Base-by-base conservation (phyloP, 23 tunicate genomes). In the Halocynthia roretzi region DNA sequence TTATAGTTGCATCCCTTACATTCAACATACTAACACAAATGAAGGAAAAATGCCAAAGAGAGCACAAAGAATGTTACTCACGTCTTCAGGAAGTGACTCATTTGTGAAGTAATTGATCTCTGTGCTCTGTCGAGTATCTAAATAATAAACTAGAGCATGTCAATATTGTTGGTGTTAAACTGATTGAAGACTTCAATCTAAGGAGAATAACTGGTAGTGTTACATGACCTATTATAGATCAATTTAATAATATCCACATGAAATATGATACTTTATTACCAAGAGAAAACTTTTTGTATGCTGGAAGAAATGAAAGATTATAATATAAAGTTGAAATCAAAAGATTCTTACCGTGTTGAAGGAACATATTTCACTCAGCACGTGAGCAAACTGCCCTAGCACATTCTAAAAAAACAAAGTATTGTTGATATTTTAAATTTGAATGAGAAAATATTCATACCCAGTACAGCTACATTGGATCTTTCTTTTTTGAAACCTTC, bases 61-160 rank as follows among this genome's bases (percentile, higher is more conserved):
- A 10, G 44, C 9, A 22, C 44, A 7, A 17, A 5, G 48, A 19
- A 51, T 15, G 54, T 8, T 52, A 71, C 96, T 89, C 82, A 89
- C 96, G 71, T 80, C 76, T 80, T 89, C 51, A 89, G 76, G 76
- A 89, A 89, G 62, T 64, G 72, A 54, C 48, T 69, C 48, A 89
- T 55, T 61, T 84, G 84, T 8, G 82, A 80, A 57, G 70, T 84
- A 14, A 89, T 83, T 15, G 88, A 84, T 50, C 71, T 68, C 56
- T 89, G 87, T 15, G 96, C 96, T 60, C 84, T 85, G 62, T 89
- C 96, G 54, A 80, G 70, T 14, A 89, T 53, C 77, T 79, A 77
- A 80, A 31, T 31, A 31, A 4, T 31, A 31, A 31, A 31, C 44
- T 31, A 31, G 44, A 31, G 44, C 44, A 31, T 31, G 44, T 31